Evolutionary conservation across 2,888 invertebrate genomes (phyloP).

Genomic region (Tenthredo scrophulariae): DNA sequence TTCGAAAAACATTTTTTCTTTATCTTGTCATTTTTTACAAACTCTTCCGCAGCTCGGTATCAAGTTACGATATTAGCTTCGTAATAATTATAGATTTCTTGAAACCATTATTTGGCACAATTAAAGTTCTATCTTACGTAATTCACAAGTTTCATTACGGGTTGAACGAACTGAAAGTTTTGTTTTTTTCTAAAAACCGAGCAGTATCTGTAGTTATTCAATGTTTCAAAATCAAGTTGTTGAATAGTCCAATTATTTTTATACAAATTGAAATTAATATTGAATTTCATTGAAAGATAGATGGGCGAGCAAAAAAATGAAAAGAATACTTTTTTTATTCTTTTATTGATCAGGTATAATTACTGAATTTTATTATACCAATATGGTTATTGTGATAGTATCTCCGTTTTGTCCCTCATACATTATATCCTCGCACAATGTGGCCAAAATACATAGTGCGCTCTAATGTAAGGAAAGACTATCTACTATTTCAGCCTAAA

Average conservation of each 20-base stretch:
- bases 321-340: not conserved
- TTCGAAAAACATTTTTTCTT: not conserved
- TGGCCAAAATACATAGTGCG: not conserved
- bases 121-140: not conserved
- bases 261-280: slow-evolving; percentile 69
- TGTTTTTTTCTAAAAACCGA: not conserved
- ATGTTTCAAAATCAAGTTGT: slow-evolving; percentile 55
- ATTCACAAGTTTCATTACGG: not conserved
- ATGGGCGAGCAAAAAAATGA: not conserved
- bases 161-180: not conserved
- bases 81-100: not conserved
- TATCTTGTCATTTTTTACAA: not conserved
- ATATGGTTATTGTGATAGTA: slow-evolving; percentile 20
- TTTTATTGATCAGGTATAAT: not conserved
- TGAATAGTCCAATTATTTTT: slow-evolving; percentile 75
- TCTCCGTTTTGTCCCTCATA: not conserved
- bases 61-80: not conserved
- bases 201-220: not conserved
- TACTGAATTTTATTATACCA: slow-evolving; percentile 18
- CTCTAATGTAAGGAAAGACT: not conserved
- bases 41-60: not conserved
- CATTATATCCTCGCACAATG: not conserved
- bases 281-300: slow-evolving; percentile 33
- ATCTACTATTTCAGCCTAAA: not conserved
- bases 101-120: not conserved